Base-by-base conservation (phyloP, 2,888 invertebrate species). In the Dendrolimus pini region DNA sequence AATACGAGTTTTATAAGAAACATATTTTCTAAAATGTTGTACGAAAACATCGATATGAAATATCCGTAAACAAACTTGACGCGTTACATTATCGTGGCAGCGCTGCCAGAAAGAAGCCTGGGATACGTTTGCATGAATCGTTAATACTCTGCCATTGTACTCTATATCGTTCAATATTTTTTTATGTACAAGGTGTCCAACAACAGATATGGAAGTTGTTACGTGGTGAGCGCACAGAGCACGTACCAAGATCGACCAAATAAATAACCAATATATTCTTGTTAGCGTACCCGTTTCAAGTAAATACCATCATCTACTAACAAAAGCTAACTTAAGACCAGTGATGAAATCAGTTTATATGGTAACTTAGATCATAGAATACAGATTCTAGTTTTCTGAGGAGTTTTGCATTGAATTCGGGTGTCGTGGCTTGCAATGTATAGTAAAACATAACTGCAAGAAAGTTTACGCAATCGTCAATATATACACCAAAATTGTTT, bases 181-280 rank as follows among this genome's bases (percentile, higher is more conserved):
- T 75, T 73, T 71, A 75, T 75, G 67, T 72, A 73, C 71, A 70
- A 69, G 70, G 71, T 76, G 74, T 74, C 70, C 72, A 69, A 65
- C 62, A 62, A 70, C 69, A 69, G 72, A 76, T 73, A 75, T 74
- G 72, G 75, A 75, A 75, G 73, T 75, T 67, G 74, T 73, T 75
- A 78, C 77, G 77, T 75, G 78, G 70, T 66, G 65, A 71, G 65
- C 66, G 67, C 66, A 68, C 68, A 69, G 60, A 67, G 74, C 80
- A 80, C 81, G 80, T 82, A 77, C 68, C 66, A 68, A 77, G 68
- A 75, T 72, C 67, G 66, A 65, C 69, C 69, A 77, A 79, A 82
- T 77, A 80, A 81, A 81, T 79, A 79, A 78, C 73, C 77, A 71
- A 81, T 82, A 77, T 68, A 74, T 83, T 80, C 75, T 81, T 65